Evolutionary conservation across 2,113 vertebrate genomes (phyloP), one percentile per base, ranked within the genome.

Genomic region (Labeo rohita): DNA sequence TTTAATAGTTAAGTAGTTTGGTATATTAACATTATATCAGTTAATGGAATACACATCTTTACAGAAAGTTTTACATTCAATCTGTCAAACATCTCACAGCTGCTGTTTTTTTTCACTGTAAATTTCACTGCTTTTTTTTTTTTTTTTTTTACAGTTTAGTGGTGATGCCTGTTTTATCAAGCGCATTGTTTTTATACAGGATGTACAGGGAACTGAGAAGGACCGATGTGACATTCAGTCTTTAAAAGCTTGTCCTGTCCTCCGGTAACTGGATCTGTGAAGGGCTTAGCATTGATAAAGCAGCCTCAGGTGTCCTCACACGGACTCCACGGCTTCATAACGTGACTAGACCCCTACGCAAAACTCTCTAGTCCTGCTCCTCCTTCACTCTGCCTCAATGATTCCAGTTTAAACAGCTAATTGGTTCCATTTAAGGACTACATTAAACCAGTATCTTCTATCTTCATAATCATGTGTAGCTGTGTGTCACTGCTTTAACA

Each of bases 201-300:
- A 80, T 63, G 77, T 23, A 23, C 18, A 79, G 7, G 18, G 56
- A 79, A 61, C 7, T 47, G 78, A 80, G 78, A 80, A 18, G 8
- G 59, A 59, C 59, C 23, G 16, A 23, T 65, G 59, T 80, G 79
- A 63, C n/a, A 66, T 80, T 66, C 23, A 80, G 43, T 49, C n/a
- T 11, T 80, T 47, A 63, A 80, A 80, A 47, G 56, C 56, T 34
- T 49, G 79, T 65, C 13, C 43, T 65, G 8, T 65, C 13, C 39
- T 49, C 59, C 6, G 21, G 79, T 80, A 65, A 65, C n/a, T 49
- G 8, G 8, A 80, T 66, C 79, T 65, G 43, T 18, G 15, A 34
- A 16, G 59, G 59, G 59, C 79, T 66, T 66, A 65, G 9, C 6
- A 6, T 23, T 65, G 59, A 80, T 63, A 43, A 43, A 80, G 18